Evolutionary conservation across 2,888 invertebrate species (phyloP).

Genomic region (Podabrus alpinus): DNA sequence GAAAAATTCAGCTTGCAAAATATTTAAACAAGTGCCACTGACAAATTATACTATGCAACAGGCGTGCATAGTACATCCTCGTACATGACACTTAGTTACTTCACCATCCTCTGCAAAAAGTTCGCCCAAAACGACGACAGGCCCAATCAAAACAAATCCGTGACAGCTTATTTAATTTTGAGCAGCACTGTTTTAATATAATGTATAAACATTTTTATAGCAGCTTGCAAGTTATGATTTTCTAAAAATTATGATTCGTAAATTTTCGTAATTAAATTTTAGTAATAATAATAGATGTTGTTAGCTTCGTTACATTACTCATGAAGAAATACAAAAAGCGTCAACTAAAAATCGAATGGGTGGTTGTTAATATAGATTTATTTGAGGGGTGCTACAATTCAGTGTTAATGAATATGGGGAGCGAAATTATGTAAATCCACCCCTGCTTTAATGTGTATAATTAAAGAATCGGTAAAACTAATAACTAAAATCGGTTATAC

Average conservation of each 20-base stretch:
- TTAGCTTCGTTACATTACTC: background rate
- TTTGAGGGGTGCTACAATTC: background rate
- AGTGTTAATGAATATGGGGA: background rate
- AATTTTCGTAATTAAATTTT: background rate
- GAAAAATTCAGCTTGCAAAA: background rate
- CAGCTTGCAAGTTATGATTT: background rate
- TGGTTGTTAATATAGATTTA: background rate
- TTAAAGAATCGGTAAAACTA: background rate
- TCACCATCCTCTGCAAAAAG: background rate
- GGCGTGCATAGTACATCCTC: background rate
- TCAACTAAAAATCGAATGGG: background rate
- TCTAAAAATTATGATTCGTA: background rate
- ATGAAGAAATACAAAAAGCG: background rate
- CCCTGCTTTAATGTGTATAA: background rate
- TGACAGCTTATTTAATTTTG: background rate
- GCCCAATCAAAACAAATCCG: background rate
- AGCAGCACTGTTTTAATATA: background rate
- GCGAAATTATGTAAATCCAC: background rate
- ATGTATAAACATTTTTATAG: too few relatives aligned
- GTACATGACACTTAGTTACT: background rate
- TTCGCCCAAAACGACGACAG: background rate
- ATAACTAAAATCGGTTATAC: background rate
- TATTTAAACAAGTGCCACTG: background rate
- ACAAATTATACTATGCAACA: background rate
- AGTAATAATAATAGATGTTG: background rate